phyloP scores from a whole-genome alignment of 2,113 vertebrate species.

The Pollachius pollachius region DNA sequence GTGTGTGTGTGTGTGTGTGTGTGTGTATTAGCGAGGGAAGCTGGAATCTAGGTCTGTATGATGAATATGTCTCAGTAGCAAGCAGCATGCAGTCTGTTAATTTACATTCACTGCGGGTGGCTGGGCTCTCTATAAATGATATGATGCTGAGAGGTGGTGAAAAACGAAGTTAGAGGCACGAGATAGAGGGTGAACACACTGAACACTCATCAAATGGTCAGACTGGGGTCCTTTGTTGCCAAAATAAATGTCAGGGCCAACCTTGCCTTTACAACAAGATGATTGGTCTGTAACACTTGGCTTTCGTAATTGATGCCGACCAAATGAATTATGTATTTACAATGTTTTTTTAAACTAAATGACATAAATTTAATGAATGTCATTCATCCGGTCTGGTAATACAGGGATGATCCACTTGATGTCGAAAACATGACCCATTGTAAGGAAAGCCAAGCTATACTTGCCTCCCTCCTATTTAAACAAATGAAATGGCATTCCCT shows the following conservation, averaged over 20 bases:
- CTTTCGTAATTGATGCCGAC: no score
- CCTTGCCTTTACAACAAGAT: no score
- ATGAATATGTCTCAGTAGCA: slow-evolving; percentile 67
- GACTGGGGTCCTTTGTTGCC: no score
- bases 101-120: slow-evolving; percentile 65
- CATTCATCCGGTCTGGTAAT: no score
- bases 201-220: neutral
- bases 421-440: neutral
- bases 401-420: no score
- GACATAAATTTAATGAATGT: no score
- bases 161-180: slow-evolving; percentile 31
- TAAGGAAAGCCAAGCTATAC: slow-evolving; percentile 18
- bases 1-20: neutral
- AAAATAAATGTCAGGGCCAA: no score
- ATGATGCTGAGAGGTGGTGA: slow-evolving; percentile 57
- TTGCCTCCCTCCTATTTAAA: neutral
- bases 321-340: no score
- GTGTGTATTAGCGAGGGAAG: slow-evolving; percentile 36
- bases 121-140: slow-evolving; percentile 52
- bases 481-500: neutral
- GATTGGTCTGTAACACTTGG: no score
- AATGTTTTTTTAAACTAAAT: no score
- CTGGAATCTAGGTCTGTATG: slow-evolving; percentile 62
- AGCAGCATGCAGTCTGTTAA: slow-evolving; percentile 69
- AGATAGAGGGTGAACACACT: slow-evolving; percentile 18